Base-by-base conservation (phyloP, 2,797 vertebrate genomes). In the Gallinago nigripennis region DNA sequence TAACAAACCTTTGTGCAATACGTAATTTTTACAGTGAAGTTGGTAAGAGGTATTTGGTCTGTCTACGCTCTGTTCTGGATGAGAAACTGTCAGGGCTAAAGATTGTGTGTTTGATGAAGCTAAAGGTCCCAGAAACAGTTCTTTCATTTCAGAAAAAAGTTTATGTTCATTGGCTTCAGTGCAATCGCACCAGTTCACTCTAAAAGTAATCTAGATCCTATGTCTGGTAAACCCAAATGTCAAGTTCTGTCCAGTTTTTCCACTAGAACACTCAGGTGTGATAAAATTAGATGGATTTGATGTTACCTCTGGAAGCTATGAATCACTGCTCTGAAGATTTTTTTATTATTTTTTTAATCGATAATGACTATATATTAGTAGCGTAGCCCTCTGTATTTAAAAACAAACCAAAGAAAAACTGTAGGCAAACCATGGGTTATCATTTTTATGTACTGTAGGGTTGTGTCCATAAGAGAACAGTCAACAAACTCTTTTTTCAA, bases 401-500 rank as follows among this genome's bases (percentile, higher is more conserved):
- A 82, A 66, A 1, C n/a, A 64, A 58, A 16, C 13, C 25, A 68
- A 35, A 0, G 64, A 65, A 50, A 72, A 84, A n/a, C 8, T 45
- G 13, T 4, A 70, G 46, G 16, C 20, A 96, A 94, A 86, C 80
- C 54, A 61, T 57, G 72, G 25, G 46, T 89, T 88, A 3, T 89
- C 63, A 21, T 85, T 85, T 88, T 11, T 78, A 85, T 60, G 69
- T 41, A 31, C 51, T 86, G 54, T 58, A 68, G 86, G 63, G 75
- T 35, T 65, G 35, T 48, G 43, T 60, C 43, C 17, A 12, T 28
- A 45, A 65, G 41, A 94, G 31, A 88, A 60, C 23, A 50, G 76
- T 65, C 33, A 63, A 19, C 78, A 79, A 91, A 92, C 69, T 84
- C 23, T 76, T 78, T 68, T 96, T 75, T 86, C 71, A 95, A 96